phyloP scores from a whole-genome alignment of 2,113 vertebrate species.

The Halichoerus grypus region DNA sequence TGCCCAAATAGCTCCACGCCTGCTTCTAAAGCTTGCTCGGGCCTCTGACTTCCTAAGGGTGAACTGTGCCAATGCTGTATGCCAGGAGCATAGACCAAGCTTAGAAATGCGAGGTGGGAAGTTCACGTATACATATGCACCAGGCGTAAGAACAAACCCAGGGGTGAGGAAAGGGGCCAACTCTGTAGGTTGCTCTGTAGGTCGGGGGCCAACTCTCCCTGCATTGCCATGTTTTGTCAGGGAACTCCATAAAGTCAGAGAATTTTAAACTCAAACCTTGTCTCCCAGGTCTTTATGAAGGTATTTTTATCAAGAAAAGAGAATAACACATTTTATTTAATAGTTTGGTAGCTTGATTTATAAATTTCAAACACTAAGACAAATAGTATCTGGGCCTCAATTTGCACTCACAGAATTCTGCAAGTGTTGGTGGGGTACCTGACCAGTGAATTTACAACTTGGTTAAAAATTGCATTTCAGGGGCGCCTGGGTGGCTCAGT shows the following conservation, averaged over 20 bases:
- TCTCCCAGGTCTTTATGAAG: neutral
- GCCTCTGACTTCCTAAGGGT: neutral
- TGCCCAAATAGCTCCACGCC: neutral
- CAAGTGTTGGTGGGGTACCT: neutral
- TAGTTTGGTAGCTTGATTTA: neutral
- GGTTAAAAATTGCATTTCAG: constrained; percentile 29
- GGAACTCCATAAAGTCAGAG: neutral
- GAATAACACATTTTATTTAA: neutral
- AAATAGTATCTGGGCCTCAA: neutral
- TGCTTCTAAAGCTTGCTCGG: neutral
- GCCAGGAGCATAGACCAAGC: neutral
- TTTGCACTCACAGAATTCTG: neutral
- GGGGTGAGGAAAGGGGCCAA: neutral
- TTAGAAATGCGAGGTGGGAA: neutral
- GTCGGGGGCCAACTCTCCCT: neutral
- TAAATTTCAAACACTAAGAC: constrained; percentile 20
- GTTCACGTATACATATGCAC: neutral
- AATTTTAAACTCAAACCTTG: neutral
- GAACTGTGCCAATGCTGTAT: neutral
- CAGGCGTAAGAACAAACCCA: neutral
- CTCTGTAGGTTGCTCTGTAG: neutral
- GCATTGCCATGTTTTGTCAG: neutral
- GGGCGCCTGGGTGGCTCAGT: too few relatives aligned
- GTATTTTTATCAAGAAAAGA: neutral
- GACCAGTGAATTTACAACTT: neutral